A percentile compares a stretch with the other conserved stretches of the same genome.
phyloP scores from a whole-genome alignment of 1,140 invertebrate species.

The Amyelois transitella region DNA sequence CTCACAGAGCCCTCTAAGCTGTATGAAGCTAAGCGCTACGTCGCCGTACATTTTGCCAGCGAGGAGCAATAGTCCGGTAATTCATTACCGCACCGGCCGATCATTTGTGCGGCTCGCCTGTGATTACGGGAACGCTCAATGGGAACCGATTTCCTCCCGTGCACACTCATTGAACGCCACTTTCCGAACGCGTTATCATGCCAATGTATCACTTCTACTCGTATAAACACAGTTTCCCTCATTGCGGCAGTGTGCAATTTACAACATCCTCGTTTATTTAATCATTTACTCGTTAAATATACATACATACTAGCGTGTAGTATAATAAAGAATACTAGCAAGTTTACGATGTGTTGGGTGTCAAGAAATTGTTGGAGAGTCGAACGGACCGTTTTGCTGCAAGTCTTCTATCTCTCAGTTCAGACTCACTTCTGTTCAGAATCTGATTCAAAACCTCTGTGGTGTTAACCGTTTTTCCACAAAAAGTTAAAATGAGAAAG shows the following conservation, averaged over 20 bases:
- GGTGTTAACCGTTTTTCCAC: too few species aligned
- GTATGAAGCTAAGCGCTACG: too few species aligned
- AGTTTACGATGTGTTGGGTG: background rate
- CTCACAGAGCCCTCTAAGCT: too few species aligned
- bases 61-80: conserved; percentile 51
- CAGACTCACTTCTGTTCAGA: too few species aligned
- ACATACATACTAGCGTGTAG: background rate
- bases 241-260: conserved; percentile 17
- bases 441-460: background rate
- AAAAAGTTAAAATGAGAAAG: too few species aligned
- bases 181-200: conserved; percentile 34
- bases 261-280: conserved; percentile 16
- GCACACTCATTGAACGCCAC: conserved; percentile 37
- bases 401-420: background rate
- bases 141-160: conserved; percentile 41
- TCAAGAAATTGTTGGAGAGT: conserved; percentile 2
- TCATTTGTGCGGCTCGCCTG: conserved; percentile 45
- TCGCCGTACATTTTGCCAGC: too few species aligned
- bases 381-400: conserved; percentile 1
- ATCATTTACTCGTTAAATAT: conserved; percentile 4
- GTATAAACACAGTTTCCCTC: conserved; percentile 14
- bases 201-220: conserved; percentile 24
- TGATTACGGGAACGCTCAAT: conserved; percentile 51
- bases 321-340: background rate
- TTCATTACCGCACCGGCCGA: conserved; percentile 48